phyloP scores from a whole-genome alignment of 30 jellyfish, hydroid and myxozoan species.

The Catostylus mosaicus region DNA sequence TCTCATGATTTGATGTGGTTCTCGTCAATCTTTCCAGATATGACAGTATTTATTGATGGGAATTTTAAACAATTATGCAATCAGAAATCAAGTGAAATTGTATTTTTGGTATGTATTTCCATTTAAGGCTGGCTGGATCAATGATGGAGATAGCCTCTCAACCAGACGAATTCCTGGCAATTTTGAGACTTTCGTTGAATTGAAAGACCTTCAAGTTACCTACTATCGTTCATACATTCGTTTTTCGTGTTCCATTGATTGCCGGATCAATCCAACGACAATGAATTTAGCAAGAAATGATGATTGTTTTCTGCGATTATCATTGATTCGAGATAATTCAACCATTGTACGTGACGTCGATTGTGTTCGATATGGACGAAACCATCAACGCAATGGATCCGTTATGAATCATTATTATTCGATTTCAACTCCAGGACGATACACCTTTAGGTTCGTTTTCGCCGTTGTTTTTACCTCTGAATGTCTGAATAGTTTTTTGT shows the following conservation, averaged over 20 bases:
- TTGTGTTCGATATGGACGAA: conserved; percentile 64
- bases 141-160: conserved; percentile 68
- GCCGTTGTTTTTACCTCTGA: too few species aligned
- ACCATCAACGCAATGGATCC: conserved; percentile 82
- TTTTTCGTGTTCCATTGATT: conserved; percentile 86
- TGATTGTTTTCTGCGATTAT: conserved; percentile 75
- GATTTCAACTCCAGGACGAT: conserved; percentile 67
- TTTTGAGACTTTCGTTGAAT: conserved; percentile 76
- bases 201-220: conserved; percentile 48
- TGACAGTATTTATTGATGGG: too few species aligned
- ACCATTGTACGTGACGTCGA: conserved; percentile 56
- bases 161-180: conserved; percentile 92
- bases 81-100: too few species aligned
- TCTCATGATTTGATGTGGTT: not conserved
- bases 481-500: too few species aligned
- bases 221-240: conserved; percentile 56
- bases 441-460: conserved; percentile 70
- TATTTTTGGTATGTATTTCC: too few species aligned
- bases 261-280: conserved; percentile 71
- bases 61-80: too few species aligned
- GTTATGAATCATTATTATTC: conserved; percentile 49
- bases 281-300: conserved; percentile 63
- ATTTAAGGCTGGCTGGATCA: conserved; percentile 70
- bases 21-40: not conserved
- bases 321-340: conserved; percentile 35